Percentiles rank a stretch among this genome's conserved stretches.
phyloP scores from a whole-genome alignment of 2,113 vertebrate species.

The Pionites leucogaster region DNA sequence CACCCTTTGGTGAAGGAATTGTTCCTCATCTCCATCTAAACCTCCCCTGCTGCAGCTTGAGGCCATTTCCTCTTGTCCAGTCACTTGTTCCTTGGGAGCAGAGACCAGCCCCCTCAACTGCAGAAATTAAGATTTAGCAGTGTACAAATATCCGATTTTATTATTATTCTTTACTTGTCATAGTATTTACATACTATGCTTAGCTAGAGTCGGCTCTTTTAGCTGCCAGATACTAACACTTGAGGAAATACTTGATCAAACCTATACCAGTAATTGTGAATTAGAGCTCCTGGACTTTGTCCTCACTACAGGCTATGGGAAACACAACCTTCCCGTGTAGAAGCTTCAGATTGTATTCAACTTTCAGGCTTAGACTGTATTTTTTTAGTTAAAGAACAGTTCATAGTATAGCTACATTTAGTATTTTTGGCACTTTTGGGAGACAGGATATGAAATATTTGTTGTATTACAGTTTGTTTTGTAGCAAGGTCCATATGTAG shows the following conservation, averaged over 20 bases:
- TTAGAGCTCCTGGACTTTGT: not conserved
- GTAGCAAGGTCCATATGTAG: not conserved
- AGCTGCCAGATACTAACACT: not conserved
- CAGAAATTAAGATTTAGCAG: not conserved
- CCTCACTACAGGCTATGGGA: not conserved
- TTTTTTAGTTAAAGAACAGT: not conserved
- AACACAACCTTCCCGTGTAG: not conserved
- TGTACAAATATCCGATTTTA: not conserved
- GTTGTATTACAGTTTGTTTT: not conserved
- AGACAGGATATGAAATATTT: not conserved
- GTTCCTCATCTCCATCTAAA: too few species aligned
- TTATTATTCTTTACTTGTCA: not conserved
- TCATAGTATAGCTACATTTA: not conserved
- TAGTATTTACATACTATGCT: not conserved
- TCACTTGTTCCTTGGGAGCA: too few species aligned
- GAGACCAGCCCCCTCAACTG: not conserved
- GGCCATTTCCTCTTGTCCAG: too few species aligned
- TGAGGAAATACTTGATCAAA: not conserved
- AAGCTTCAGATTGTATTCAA: not conserved
- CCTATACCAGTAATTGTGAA: not conserved
- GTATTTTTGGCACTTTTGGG: not conserved
- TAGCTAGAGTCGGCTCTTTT: not conserved
- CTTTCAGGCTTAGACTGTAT: not conserved
- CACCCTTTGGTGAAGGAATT: too few species aligned
- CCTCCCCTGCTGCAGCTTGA: too few species aligned